Percentiles rank a stretch among this genome's conserved stretches.
Evolutionary conservation across 1,140 invertebrate species (phyloP).

Genomic region (Drosophila mojavensis): DNA sequence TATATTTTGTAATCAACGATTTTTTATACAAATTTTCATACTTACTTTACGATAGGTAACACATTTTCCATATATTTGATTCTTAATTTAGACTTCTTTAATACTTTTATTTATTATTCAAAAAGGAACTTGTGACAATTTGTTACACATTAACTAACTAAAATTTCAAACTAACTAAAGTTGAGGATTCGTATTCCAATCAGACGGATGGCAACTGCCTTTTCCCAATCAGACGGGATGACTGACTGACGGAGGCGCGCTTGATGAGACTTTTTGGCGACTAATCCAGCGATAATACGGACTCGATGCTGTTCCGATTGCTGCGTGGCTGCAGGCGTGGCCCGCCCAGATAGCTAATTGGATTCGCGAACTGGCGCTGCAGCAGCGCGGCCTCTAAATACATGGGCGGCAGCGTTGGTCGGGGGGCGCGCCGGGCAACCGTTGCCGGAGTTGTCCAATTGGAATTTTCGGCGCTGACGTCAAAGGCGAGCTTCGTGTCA

Average conservation of each 20-base stretch:
- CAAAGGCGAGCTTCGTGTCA: constrained; percentile 68
- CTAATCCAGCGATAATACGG: constrained; percentile 89
- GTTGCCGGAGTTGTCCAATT: constrained; percentile 31
- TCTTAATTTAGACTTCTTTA: neutral
- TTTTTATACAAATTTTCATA: neutral
- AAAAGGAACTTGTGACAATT: constrained; percentile 38
- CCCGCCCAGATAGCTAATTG: constrained; percentile 89
- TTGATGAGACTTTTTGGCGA: constrained; percentile 36
- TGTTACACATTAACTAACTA: constrained; percentile 42
- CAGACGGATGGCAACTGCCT: too few species aligned
- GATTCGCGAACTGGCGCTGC: constrained; percentile 88
- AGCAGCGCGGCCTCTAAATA: constrained; percentile 70
- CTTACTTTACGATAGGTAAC: neutral
- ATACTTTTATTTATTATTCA: constrained; percentile 26
- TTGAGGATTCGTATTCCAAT: neutral
- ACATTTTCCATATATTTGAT: neutral
- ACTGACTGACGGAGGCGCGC: neutral
- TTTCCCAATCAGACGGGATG: too few species aligned
- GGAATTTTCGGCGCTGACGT: constrained; percentile 62
- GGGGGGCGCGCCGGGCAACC: neutral
- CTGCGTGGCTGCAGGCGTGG: constrained; percentile 85
- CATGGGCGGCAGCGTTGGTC: constrained; percentile 28
- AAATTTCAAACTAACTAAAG: constrained; percentile 35
- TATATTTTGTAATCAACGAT: too few species aligned
- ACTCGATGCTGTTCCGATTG: constrained; percentile 87